These are phyloP conservation scores for Blera fallax DNA, from an alignment of 2,888 invertebrate genomes.

Conservation along the genomic window DNA sequence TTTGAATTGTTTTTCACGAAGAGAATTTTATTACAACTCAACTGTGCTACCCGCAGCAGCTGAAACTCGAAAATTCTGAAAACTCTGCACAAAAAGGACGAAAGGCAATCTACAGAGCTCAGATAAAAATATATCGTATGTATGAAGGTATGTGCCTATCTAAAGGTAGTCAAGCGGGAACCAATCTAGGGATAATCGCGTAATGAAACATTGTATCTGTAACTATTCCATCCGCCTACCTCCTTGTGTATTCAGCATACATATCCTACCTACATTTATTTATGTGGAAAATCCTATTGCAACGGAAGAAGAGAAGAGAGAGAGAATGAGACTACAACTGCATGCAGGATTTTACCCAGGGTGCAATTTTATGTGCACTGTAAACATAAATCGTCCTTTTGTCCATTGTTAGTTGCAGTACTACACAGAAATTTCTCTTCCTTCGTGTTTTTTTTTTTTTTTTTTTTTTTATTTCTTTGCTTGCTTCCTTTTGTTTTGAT, in stretches of 20 bases:
- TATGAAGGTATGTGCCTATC: no score
- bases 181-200: constrained; percentile 71
- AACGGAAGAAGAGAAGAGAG: constrained; percentile 8
- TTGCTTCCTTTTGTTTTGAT: constrained; percentile 52
- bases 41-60: constrained; percentile 45
- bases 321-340: constrained; percentile 12
- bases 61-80: constrained; percentile 36
- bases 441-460: constrained; percentile 25
- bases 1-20: constrained; percentile 48
- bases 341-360: constrained; percentile 52
- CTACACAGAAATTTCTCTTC: constrained; percentile 30
- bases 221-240: constrained; percentile 69
- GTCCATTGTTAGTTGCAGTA: constrained; percentile 55
- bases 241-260: constrained; percentile 9
- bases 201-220: constrained; percentile 72
- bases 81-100: constrained; percentile 26
- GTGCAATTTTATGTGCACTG: constrained; percentile 59
- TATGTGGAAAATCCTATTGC: constrained; percentile 60
- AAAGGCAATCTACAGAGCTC: constrained; percentile 48
- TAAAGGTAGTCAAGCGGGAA: constrained; percentile 65
- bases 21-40: constrained; percentile 58
- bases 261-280: constrained; percentile 35
- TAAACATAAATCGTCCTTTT: constrained; percentile 70
- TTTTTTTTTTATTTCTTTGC: no score
- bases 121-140: no score